Evolutionary conservation across 2,113 vertebrate genomes (phyloP).

Genomic region (Carlito syrichta): DNA sequence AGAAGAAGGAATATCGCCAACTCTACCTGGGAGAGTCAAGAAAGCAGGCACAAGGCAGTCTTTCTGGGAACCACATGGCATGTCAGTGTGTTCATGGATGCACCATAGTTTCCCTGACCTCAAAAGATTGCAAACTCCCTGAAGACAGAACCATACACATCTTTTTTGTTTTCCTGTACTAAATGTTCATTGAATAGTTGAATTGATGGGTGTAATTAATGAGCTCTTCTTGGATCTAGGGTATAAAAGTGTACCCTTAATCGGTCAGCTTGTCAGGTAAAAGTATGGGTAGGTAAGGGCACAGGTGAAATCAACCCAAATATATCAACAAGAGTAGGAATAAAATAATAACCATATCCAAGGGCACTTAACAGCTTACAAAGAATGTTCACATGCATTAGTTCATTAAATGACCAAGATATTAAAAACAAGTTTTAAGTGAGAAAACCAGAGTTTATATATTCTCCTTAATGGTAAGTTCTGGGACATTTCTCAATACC

Average conservation of each 20-base stretch:
- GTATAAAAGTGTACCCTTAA: neutral
- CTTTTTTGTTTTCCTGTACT: neutral
- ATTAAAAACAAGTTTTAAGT: neutral
- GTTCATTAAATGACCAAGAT: neutral
- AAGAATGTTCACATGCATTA: neutral
- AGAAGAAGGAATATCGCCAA: neutral
- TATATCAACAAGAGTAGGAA: neutral
- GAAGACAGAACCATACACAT: neutral
- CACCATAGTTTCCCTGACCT: neutral
- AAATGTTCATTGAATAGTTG: neutral
- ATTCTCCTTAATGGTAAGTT: neutral
- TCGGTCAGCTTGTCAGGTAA: neutral
- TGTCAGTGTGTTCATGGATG: neutral
- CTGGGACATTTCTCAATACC: neutral
- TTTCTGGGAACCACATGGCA: neutral
- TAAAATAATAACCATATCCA: neutral
- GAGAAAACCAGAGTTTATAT: neutral
- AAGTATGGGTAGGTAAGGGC: neutral
- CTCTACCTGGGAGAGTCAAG: neutral
- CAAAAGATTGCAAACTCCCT: neutral
- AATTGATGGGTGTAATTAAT: neutral
- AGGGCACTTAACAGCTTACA: neutral
- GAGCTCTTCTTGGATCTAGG: neutral
- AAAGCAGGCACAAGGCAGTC: neutral
- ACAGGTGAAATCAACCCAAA: neutral